Percentiles rank a stretch among this genome's conserved stretches.
These are phyloP conservation scores for Tipula helvola DNA, from an alignment of 2,888 invertebrate species.

Conservation along the genomic window DNA sequence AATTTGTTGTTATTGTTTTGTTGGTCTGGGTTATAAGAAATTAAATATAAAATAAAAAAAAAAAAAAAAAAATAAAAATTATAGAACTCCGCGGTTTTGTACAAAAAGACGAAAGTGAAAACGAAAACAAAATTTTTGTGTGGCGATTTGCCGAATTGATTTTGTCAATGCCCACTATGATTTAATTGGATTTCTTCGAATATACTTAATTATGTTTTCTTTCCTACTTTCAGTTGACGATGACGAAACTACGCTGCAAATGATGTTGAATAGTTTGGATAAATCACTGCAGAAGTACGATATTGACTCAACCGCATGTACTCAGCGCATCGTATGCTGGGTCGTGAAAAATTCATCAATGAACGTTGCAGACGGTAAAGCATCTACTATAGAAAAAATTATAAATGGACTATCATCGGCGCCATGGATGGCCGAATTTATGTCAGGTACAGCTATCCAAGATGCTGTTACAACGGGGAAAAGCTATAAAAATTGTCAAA, in stretches of 20 bases:
- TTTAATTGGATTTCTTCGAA: background rate
- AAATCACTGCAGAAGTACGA: conserved; percentile 42
- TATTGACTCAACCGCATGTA: conserved; percentile 47
- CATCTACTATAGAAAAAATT: conserved; percentile 36
- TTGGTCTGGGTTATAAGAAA: background rate
- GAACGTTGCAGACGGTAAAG: conserved; percentile 31
- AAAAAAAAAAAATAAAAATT: background rate
- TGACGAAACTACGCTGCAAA: conserved; percentile 13
- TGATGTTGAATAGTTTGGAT: conserved; percentile 38
- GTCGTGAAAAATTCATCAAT: conserved; percentile 34
- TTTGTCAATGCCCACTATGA: background rate
- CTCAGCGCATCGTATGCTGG: conserved; percentile 46
- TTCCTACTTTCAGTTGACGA: background rate
- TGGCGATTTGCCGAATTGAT: background rate
- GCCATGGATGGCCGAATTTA: conserved; percentile 28
- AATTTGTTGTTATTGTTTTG: background rate
- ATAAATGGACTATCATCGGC: conserved; percentile 38
- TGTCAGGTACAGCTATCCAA: conserved; percentile 41
- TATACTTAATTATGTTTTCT: background rate
- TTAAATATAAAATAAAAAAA: background rate
- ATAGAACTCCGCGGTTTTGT: background rate
- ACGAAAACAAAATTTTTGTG: background rate
- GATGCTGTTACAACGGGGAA: conserved; percentile 40
- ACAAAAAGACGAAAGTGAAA: background rate
- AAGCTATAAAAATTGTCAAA: conserved; percentile 32